Percentiles rank a stretch among this genome's conserved stretches.
These are phyloP conservation scores for Eudemis profundana DNA, from an alignment of 2,888 invertebrate species.

Conservation along the genomic window DNA sequence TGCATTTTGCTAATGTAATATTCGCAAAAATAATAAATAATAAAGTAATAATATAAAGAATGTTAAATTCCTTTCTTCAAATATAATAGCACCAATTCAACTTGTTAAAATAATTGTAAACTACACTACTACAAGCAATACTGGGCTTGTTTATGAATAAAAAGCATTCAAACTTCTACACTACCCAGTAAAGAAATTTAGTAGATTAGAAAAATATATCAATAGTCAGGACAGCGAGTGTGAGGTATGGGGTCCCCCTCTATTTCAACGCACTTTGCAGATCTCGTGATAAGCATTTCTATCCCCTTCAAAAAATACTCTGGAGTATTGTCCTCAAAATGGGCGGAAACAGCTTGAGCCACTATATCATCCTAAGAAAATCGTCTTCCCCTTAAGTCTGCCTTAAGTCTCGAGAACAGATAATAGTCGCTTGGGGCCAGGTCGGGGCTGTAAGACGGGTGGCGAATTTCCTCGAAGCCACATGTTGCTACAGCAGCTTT, in stretches of 20 bases:
- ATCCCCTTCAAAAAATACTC: too few relatives aligned
- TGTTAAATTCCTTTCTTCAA: conserved; percentile 31
- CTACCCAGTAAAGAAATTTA: conserved; percentile 56
- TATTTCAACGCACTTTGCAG: too few relatives aligned
- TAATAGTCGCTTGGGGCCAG: too few relatives aligned
- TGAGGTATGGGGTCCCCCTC: conserved; percentile 90
- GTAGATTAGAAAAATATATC: conserved; percentile 67
- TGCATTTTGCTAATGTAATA: conserved; percentile 6
- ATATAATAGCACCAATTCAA: conserved; percentile 75
- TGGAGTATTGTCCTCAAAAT: too few relatives aligned
- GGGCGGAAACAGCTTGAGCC: too few relatives aligned
- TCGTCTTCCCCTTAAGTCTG: too few relatives aligned
- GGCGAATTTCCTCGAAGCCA: too few relatives aligned
- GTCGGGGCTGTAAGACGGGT: too few relatives aligned
- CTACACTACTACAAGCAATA: conserved; percentile 57
- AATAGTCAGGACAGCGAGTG: conserved; percentile 91
- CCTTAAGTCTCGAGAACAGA: too few relatives aligned
- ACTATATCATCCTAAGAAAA: too few relatives aligned
- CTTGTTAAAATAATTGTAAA: conserved; percentile 45
- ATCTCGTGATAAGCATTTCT: too few relatives aligned
- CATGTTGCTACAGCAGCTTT: too few relatives aligned
- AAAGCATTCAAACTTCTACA: conserved; percentile 66
- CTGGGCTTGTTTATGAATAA: conserved; percentile 63
- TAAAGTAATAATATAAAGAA: conserved; percentile 12
- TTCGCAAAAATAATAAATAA: conserved; percentile 1